Evolutionary conservation across 2,113 vertebrate genomes (phyloP).

Genomic region (Colistium nudipinnis): DNA sequence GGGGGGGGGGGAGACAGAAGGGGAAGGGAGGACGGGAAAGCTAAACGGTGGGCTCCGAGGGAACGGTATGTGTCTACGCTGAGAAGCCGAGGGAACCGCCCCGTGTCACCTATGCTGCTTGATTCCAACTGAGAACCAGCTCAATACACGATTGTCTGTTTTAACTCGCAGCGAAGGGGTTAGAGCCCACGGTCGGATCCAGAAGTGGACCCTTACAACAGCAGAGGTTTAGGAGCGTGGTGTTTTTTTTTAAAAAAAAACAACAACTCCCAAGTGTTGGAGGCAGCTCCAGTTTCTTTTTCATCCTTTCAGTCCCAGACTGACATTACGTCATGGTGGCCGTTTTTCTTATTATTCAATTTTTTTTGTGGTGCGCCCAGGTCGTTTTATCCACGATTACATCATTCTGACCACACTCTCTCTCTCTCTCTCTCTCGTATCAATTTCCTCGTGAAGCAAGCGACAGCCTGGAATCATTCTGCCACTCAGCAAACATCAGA

Average conservation of each 20-base stretch:
- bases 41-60: not conserved
- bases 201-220: too few relatives aligned
- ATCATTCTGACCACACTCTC: conserved; percentile 33
- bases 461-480: conserved; percentile 39
- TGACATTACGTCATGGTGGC: conserved; percentile 42
- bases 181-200: too few relatives aligned
- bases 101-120: not conserved
- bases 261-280: not conserved
- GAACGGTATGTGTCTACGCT: conserved; percentile 36
- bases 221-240: too few relatives aligned
- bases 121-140: conserved; percentile 25
- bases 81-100: conserved; percentile 15
- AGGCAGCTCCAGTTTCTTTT: conserved; percentile 1
- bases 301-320: conserved; percentile 21
- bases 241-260: too few relatives aligned
- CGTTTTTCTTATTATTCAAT: conserved; percentile 32
- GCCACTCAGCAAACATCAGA: conserved; percentile 7
- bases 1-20: not conserved
- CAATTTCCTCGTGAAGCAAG: conserved; percentile 27
- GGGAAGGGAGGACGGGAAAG: not conserved
- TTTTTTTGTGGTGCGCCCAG: conserved; percentile 17
- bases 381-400: conserved; percentile 45
- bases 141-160: conserved; percentile 11
- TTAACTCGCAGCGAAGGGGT: conserved; percentile 11
- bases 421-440: conserved; percentile 2